Conservation (phyloP, 35 echinoderm and acorn worm genomes). For the Acanthaster planci region DNA sequence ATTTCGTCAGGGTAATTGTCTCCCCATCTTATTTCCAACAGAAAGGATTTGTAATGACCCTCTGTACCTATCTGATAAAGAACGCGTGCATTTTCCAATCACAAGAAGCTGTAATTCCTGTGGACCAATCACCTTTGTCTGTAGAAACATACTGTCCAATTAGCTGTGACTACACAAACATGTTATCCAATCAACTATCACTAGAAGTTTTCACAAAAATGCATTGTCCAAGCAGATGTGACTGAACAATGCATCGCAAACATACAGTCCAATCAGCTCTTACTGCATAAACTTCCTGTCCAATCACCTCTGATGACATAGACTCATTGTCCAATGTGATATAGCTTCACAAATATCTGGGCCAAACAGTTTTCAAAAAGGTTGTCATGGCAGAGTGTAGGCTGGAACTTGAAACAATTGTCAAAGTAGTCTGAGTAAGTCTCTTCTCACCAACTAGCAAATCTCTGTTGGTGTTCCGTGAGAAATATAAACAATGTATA, state of each 20-base stretch:
- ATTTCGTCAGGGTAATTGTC: conserved; percentile 74
- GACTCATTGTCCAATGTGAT: background rate
- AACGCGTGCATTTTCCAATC: conserved; percentile 5
- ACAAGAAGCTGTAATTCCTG: background rate
- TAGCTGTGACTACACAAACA: background rate
- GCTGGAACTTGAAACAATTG: no score
- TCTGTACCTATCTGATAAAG: conserved; percentile 76
- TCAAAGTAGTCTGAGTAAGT: no score
- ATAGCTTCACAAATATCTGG: background rate
- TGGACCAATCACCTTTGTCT: background rate
- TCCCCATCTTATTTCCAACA: conserved; percentile 71
- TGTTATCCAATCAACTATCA: background rate
- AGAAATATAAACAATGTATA: background rate
- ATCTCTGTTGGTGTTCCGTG: background rate
- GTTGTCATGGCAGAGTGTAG: no score
- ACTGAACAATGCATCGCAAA: no score
- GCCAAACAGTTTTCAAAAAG: background rate
- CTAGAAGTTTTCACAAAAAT: background rate
- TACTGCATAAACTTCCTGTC: no score
- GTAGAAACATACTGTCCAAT: background rate
- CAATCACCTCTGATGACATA: background rate
- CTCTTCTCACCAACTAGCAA: no score
- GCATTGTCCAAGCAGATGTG: background rate
- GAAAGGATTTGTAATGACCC: conserved; percentile 81
- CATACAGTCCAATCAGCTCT: background rate